These are phyloP conservation scores for Venturia canescens DNA, from an alignment of 1,140 invertebrate genomes.

Conservation along the genomic window DNA sequence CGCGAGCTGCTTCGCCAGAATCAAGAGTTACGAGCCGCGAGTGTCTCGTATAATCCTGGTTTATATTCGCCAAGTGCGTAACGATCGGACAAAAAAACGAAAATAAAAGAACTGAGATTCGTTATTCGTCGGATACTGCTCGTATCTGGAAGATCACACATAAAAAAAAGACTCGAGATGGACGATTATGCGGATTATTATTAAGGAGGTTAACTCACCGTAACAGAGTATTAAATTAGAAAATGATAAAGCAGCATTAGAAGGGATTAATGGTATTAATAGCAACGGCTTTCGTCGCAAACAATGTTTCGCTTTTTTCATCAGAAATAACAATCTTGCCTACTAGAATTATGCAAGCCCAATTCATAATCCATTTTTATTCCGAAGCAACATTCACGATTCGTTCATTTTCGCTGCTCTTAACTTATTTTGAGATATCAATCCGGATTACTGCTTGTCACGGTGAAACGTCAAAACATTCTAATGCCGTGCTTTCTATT, in stretches of 20 bases:
- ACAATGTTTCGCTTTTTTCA: conserved; percentile 19
- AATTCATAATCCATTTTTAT: too few relatives aligned
- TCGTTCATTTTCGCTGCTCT: too few relatives aligned
- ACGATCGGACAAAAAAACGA: conserved; percentile 40
- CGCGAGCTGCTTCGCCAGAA: conserved; percentile 26
- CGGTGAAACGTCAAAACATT: too few relatives aligned
- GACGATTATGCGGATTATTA: conserved; percentile 38
- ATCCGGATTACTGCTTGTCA: too few relatives aligned
- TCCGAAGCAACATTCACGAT: too few relatives aligned
- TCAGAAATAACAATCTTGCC: background rate
- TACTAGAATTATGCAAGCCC: too few relatives aligned
- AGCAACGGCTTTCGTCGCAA: background rate
- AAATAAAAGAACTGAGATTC: conserved; percentile 54
- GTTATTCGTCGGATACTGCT: conserved; percentile 43
- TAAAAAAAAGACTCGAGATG: conserved; percentile 22
- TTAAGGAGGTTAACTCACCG: conserved; percentile 42
- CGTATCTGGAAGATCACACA: background rate
- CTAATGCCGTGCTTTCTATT: too few relatives aligned
- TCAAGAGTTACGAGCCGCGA: conserved; percentile 68
- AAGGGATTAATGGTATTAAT: conserved; percentile 16
- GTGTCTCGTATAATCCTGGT: conserved; percentile 71
- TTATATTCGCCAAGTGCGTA: conserved; percentile 64
- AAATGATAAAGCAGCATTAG: conserved; percentile 28
- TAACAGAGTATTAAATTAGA: conserved; percentile 35
- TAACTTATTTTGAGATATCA: too few relatives aligned